phyloP scores from a whole-genome alignment of 2,113 vertebrate genomes.

The Ginglymostoma cirratum region DNA sequence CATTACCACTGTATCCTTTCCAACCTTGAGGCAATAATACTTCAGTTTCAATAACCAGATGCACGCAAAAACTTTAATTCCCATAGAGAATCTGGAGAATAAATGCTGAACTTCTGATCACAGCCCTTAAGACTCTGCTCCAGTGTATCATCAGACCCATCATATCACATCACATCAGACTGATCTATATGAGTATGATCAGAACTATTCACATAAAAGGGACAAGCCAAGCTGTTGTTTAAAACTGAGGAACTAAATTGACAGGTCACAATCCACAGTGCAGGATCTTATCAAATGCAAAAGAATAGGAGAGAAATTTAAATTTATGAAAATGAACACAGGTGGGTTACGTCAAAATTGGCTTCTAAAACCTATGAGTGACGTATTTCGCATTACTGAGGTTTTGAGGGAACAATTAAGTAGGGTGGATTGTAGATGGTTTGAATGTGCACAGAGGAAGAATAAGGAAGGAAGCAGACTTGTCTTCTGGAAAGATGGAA shows the following conservation, averaged over 20 bases:
- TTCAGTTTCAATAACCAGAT: neutral
- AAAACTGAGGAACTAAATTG: neutral
- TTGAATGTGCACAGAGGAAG: neutral
- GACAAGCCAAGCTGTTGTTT: neutral
- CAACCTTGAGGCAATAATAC: neutral
- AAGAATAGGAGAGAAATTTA: neutral
- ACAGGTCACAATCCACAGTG: neutral
- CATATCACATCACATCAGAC: neutral
- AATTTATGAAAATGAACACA: neutral
- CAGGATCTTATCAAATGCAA: neutral
- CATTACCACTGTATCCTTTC: neutral
- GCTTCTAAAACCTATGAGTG: neutral
- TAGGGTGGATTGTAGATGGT: neutral
- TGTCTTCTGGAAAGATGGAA: neutral
- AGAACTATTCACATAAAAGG: neutral
- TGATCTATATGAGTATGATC: neutral
- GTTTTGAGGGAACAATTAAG: neutral
- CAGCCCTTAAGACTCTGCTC: neutral
- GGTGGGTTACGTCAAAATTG: neutral
- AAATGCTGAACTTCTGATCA: neutral
- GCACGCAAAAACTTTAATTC: neutral
- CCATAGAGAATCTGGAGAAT: neutral
- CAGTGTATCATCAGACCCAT: neutral
- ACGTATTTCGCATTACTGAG: neutral
- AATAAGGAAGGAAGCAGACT: neutral